Base-by-base conservation (phyloP, 2,113 vertebrate genomes). In the Cyanocitta stelleri region DNA sequence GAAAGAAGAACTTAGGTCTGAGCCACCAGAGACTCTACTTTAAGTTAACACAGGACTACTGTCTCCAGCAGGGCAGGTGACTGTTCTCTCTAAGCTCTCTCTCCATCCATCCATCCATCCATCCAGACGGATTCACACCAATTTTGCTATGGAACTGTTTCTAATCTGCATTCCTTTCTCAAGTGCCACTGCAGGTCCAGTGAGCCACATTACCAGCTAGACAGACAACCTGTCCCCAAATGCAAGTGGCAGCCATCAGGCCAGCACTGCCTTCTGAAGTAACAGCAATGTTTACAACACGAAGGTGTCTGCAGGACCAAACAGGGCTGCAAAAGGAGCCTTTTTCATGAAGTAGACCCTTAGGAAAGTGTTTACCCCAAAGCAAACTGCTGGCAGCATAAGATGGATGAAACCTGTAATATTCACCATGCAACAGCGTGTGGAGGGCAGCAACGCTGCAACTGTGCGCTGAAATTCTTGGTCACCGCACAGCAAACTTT, bases 341-440 rank as follows among this genome's bases (percentile, higher is more conserved):
- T 52, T 75, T 75, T 81, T 43, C 63, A 80, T 68, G 1, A 73
- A 94, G 90, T 78, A 80, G 74, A 93, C 85, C 83, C 80, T 90
- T 59, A 78, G 68, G 83, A 96, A 95, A 89, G 63, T 5, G 2
- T 92, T 93, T 91, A 90, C 59, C 59, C 84, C 79, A 92, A 58
- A 91, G 72, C 64, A 95, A 93, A 93, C 55, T 73, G 43, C 76
- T 87, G 78, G 77, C 81, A 95, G 85, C 51, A 16, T 16, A 91
- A 92, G 78, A 93, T 46, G 74, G 86, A 91, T 75, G 64, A 78
- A 96, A 95, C 54, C 37, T 64, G 49, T 39, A 94, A 88, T 79
- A 88, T 85, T 89, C 78, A 74, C 62, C 3, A 1, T 11, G 30
- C 69, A 88, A 80, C 66, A 90, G 39, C 37, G 14, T 0, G 2